Percentiles rank a stretch among this genome's conserved stretches.
Conservation (phyloP, 2,113 vertebrate genomes). For the Nothocercus nigrocapillus region DNA sequence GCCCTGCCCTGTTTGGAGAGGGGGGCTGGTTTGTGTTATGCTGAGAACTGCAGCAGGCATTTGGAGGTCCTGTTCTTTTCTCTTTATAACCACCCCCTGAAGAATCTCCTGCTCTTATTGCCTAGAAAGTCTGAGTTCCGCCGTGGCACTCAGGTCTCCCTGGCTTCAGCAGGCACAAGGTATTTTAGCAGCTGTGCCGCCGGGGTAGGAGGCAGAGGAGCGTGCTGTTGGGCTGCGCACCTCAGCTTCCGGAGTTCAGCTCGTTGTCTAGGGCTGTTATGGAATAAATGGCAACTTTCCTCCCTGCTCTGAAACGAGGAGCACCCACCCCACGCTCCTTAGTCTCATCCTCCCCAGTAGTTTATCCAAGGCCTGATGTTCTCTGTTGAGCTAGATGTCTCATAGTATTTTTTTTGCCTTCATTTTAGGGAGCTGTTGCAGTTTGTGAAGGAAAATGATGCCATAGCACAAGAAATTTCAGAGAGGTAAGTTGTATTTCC, state of each 20-base stretch:
- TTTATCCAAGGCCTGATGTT: not conserved
- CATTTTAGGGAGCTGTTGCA: conserved; percentile 87
- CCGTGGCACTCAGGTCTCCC: not conserved
- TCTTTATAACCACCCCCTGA: not conserved
- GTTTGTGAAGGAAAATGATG: conserved; percentile 93
- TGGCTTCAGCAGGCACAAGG: not conserved
- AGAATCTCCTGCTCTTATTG: not conserved
- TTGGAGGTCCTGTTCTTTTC: not conserved
- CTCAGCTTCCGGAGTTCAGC: not conserved
- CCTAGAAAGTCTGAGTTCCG: not conserved
- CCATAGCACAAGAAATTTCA: conserved; percentile 87
- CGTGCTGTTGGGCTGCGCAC: not conserved
- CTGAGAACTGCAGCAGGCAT: not conserved
- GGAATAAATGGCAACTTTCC: not conserved
- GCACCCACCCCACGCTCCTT: not conserved
- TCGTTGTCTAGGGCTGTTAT: not conserved
- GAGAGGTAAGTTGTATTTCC: conserved; percentile 80
- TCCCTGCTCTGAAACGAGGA: not conserved
- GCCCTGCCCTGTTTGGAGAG: not conserved
- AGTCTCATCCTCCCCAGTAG: not conserved
- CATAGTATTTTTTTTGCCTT: not conserved
- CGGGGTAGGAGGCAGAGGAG: not conserved
- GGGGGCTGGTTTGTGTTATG: not conserved
- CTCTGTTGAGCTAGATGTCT: not conserved
- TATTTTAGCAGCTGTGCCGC: not conserved